Percentiles rank a stretch among this genome's conserved stretches.
Evolutionary conservation across 1,140 invertebrate genomes (phyloP).

Genomic region (Trachelipus rathkii): DNA sequence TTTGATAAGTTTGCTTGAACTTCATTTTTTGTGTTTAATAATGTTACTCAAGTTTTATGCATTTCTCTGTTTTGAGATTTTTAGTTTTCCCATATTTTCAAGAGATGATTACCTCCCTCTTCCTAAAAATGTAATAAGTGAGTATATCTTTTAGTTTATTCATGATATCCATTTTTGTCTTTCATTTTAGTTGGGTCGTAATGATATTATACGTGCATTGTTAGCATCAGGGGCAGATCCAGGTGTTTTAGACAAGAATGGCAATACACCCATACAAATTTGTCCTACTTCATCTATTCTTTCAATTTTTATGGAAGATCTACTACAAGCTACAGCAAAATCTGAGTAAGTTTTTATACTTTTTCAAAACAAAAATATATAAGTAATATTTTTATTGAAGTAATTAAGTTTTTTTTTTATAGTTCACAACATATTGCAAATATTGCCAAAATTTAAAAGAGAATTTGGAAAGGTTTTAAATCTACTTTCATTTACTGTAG

Average conservation of each 20-base stretch:
- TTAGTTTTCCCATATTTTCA: too few relatives aligned
- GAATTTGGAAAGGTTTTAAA: too few relatives aligned
- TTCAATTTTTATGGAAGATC: slow-evolving; percentile 60
- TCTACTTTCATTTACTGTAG: slow-evolving; percentile 21
- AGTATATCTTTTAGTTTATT: too few relatives aligned
- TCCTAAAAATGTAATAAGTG: too few relatives aligned
- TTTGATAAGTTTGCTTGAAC: too few relatives aligned
- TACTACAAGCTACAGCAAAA: slow-evolving; percentile 61
- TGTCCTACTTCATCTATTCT: slow-evolving; percentile 55
- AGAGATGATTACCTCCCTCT: too few relatives aligned
- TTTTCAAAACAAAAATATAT: neutral
- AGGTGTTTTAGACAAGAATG: slow-evolving; percentile 56
- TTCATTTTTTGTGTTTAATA: too few relatives aligned
- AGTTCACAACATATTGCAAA: too few relatives aligned
- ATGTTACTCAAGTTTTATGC: too few relatives aligned
- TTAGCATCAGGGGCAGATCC: slow-evolving; percentile 61
- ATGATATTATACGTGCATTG: slow-evolving; percentile 60
- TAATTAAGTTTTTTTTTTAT: neutral
- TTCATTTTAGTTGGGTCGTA: slow-evolving; percentile 54
- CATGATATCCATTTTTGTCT: too few relatives aligned
- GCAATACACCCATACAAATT: slow-evolving; percentile 58
- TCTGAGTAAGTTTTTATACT: slow-evolving; percentile 60
- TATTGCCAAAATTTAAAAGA: too few relatives aligned
- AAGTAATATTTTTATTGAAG: slow-evolving; percentile 19
- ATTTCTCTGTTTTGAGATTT: too few relatives aligned